Base-by-base conservation (phyloP, 37 sponge, comb jelly and placozoan species). In the Haliclona indistincta region DNA sequence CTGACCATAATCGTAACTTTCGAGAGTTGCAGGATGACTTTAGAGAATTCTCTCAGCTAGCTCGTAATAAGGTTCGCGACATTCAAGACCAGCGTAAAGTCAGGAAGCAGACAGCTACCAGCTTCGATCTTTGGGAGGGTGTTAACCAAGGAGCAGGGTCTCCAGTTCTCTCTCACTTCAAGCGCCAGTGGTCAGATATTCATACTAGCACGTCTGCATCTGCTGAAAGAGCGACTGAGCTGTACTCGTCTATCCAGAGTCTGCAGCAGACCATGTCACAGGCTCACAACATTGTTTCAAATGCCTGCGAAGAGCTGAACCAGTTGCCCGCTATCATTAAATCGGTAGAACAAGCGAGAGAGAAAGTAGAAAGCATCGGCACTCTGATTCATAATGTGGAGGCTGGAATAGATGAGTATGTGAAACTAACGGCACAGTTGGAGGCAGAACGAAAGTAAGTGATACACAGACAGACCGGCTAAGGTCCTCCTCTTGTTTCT, bases 81-180 rank as follows among this genome's bases (percentile, higher is more conserved):
- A 43, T 4, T n/a, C 49, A 0, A 41, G 25, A 36, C 15, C 20
- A 36, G 20, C 53, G 60, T 58, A 32, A 6, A 6, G 40, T 54
- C n/a, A 29, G 23, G 56, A 43, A 70, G 52, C 55, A 35, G 1
- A 26, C 23, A 47, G 17, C 61, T 30, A 30, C 7, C 61, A 6
- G n/a, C 61, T 58, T 30, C 28, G 29, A 44, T 7, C 35, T 52
- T 7, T 25, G 29, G 34, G 37, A 54, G n/a, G 35, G 19, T 26
- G 73, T 82, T 8, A 90, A 90, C 35, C 49, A 15, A 22, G 82
- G 85, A 33, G 86, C 52, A 11, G 91, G 91, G 13, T 81, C 64
- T 13, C 76, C 74, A 66, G 36, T 90, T 3, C 81, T 90, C 17
- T 61, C 63, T 17, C 85, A 85, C 29, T 90, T 49, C 39, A 73